These are phyloP conservation scores for Lepidochitona cinerea DNA, from an alignment of 2,888 invertebrate species.

Conservation along the genomic window DNA sequence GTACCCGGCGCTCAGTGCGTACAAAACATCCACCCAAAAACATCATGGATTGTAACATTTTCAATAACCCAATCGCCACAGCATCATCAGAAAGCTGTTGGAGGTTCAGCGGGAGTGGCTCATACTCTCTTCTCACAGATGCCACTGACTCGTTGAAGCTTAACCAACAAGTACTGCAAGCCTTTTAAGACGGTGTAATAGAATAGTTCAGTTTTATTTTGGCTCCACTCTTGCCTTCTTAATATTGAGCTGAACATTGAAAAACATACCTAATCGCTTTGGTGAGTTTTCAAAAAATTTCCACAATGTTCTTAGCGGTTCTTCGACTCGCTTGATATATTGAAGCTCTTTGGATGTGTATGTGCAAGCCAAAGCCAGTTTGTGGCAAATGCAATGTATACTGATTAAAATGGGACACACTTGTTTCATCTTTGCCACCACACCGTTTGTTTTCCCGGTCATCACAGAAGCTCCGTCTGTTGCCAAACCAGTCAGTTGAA, in stretches of 20 bases:
- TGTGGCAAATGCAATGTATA: neutral
- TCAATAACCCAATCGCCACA: no score
- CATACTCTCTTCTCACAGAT: neutral
- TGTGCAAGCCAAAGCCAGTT: slow-evolving; percentile 1
- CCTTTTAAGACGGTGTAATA: neutral
- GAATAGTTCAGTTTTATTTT: neutral
- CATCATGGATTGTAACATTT: no score
- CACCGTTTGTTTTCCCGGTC: neutral
- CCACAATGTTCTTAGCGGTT: neutral
- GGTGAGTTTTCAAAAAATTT: neutral
- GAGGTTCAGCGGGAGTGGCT: neutral
- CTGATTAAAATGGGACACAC: neutral
- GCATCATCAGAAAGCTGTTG: neutral
- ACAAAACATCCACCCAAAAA: no score
- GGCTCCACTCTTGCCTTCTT: neutral
- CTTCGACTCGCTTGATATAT: neutral
- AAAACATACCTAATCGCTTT: neutral
- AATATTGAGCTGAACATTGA: neutral
- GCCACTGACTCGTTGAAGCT: neutral
- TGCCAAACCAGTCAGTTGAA: neutral
- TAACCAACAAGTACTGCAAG: neutral
- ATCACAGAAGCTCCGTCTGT: neutral
- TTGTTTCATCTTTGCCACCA: neutral
- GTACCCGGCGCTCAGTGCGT: no score
- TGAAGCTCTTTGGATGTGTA: neutral